phyloP scores from a whole-genome alignment of 2,113 vertebrate species.

The Chamaetylas fuelleborni region DNA sequence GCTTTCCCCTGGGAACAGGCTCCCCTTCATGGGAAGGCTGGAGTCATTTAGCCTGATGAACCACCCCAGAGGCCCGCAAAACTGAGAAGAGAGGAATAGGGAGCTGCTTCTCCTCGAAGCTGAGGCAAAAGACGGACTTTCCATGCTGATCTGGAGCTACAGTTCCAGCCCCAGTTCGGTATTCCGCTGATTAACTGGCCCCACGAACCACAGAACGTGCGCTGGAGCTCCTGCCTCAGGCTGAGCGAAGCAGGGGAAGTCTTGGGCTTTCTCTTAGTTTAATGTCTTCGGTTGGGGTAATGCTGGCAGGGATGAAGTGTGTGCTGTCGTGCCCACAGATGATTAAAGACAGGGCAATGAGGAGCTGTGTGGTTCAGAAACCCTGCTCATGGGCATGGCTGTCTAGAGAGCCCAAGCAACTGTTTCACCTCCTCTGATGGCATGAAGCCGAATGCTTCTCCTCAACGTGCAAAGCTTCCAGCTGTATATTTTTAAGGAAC shows the following conservation, averaged over 20 bases:
- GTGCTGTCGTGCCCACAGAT: background rate
- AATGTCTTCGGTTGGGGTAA: background rate
- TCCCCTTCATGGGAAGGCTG: background rate
- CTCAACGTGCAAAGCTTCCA: background rate
- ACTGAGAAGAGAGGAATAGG: rapidly evolving
- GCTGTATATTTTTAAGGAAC: background rate
- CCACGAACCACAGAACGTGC: too few species aligned
- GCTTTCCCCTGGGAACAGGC: background rate
- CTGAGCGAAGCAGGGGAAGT: too few species aligned
- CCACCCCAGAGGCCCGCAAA: background rate
- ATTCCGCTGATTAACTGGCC: background rate
- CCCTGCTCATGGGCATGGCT: background rate
- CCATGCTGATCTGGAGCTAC: background rate
- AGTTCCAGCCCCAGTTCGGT: background rate
- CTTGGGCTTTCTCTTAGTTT: background rate
- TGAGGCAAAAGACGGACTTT: background rate
- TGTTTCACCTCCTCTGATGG: background rate
- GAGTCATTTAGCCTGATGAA: background rate
- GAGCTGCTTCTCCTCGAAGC: background rate
- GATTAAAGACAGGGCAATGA: background rate
- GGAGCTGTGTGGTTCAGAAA: background rate
- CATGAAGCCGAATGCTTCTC: rapidly evolving
- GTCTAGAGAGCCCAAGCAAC: background rate
- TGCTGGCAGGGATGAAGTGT: background rate
- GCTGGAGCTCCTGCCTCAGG: background rate